A percentile compares a stretch with the other conserved stretches of the same genome.
Evolutionary conservation across 2,113 vertebrate genomes (phyloP).

Genomic region (Ciconia stormi): DNA sequence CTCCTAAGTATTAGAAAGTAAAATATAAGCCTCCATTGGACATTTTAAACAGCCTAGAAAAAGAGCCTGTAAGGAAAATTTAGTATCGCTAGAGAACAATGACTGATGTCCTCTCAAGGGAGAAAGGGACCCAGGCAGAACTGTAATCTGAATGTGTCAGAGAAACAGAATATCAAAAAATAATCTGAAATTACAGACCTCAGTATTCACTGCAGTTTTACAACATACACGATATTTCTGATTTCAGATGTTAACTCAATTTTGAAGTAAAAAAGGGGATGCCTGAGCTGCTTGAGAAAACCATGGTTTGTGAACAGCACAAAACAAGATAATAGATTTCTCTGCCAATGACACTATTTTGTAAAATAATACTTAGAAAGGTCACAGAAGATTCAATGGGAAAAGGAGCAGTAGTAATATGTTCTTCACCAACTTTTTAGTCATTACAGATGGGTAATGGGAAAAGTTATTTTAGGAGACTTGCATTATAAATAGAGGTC

Average conservation of each 20-base stretch:
- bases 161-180: neutral
- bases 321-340: neutral
- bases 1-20: neutral
- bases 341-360: neutral
- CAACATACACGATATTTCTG: rapidly evolving
- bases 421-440: neutral
- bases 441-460: neutral
- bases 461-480: neutral
- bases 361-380: neutral
- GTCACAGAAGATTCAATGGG: neutral
- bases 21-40: neutral
- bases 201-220: neutral
- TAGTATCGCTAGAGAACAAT: neutral
- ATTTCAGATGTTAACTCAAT: neutral
- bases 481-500: neutral
- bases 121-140: neutral
- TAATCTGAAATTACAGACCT: neutral
- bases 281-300: neutral
- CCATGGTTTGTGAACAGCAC: neutral
- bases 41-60: neutral
- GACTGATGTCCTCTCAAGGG: neutral
- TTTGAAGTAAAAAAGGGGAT: neutral
- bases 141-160: neutral
- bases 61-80: neutral
- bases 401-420: neutral